Conservation (phyloP, 2,888 invertebrate species). For the Pristionchus entomophagus region DNA sequence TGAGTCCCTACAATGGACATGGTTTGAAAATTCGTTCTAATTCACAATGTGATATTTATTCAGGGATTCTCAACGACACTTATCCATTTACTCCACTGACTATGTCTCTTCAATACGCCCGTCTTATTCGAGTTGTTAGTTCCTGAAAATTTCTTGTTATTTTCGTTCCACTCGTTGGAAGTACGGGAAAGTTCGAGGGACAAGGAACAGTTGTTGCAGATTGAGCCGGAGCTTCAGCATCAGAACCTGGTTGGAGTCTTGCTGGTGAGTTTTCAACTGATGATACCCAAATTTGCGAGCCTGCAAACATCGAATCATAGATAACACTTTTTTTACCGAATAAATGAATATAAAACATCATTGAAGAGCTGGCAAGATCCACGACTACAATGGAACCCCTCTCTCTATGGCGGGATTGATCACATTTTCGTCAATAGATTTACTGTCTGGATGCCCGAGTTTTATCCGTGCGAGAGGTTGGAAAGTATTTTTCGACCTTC, state of each 20-base stretch:
- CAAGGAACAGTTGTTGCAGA: not conserved
- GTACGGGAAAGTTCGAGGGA: no score
- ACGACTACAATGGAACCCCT: constrained; percentile 33
- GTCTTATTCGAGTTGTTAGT: constrained; percentile 29
- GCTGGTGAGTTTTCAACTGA: not conserved
- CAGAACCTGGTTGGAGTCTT: constrained; percentile 16
- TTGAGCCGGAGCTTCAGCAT: constrained; percentile 42
- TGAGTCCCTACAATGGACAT: constrained; percentile 40
- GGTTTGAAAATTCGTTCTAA: not conserved
- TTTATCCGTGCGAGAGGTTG: constrained; percentile 40
- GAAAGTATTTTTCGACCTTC: not conserved
- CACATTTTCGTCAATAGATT: constrained; percentile 34
- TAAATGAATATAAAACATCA: no score
- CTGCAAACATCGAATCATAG: no score
- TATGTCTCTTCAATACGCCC: not conserved
- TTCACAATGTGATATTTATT: not conserved
- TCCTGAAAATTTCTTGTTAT: no score
- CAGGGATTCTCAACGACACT: not conserved
- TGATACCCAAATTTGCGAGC: no score
- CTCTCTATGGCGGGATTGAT: constrained; percentile 28
- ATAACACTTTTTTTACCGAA: not conserved
- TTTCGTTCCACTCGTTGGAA: no score
- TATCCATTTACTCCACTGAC: not conserved
- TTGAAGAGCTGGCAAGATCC: constrained; percentile 38
- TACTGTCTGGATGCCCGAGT: constrained; percentile 32